Base-by-base conservation (phyloP, 2,113 vertebrate species). In the Anoura caudifer region DNA sequence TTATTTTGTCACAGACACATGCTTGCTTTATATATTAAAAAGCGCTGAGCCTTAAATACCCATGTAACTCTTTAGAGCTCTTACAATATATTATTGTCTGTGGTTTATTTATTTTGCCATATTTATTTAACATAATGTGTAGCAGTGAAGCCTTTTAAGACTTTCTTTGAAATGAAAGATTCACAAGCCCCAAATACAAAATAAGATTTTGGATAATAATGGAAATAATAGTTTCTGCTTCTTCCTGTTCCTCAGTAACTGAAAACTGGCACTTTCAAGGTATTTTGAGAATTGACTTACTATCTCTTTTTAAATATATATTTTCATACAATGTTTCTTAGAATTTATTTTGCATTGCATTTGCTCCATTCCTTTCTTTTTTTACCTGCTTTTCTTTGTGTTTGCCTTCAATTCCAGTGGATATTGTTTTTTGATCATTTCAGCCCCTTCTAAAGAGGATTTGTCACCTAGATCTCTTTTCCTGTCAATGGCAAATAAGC, bases 401-500 rank as follows among this genome's bases (percentile, higher is more conserved):
- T 94, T 98, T 97, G 83, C 43, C 81, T 96, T 98, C 70, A 14
- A 24, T 91, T 98, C 96, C 93, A 97, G 54, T 90, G 96, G 94
- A 76, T 96, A 95, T 91, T 97, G 96, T 97, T 98, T 98, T 98
- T 94, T 95, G 82, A 91, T 38, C 83, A 79, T 96, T 94, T 91
- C 93, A 94, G 31, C 89, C 76, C 63, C 92, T 67, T 96, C 97
- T 97, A 43, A 93, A 95, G 20, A 90, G 61, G 75, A 98, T 98
- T 98, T 98, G 95, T 98, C 91, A 96, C 47, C 76, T 89, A 98
- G 72, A 96, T 92, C 16, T 69, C 87, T 98, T 77, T 97, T 96
- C 45, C 36, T 26, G 81, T 95, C 94, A 97, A 41, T 96, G 93
- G 81, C 36, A 72, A 87, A 96, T 83, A 95, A 97, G 94, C 67